phyloP scores from a whole-genome alignment of 2,797 vertebrate species.

The Onychomys torridus region DNA sequence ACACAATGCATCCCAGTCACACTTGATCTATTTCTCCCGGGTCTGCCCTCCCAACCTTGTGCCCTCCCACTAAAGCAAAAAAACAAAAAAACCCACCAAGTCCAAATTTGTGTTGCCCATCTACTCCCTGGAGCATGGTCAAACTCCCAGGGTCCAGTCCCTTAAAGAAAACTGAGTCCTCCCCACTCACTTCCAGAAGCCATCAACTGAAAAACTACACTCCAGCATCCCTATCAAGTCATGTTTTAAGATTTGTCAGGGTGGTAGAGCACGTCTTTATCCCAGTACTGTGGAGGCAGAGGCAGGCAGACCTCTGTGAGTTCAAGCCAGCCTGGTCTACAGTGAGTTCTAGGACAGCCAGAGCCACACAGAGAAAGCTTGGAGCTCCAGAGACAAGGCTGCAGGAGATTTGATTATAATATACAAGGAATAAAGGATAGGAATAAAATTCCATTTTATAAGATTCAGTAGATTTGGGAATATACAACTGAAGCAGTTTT shows the following conservation, averaged over 20 bases:
- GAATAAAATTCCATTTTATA: background rate
- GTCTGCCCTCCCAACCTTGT: background rate
- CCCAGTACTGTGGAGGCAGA: background rate
- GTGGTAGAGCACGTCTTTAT: background rate
- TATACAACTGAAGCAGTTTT: background rate
- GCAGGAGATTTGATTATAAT: background rate
- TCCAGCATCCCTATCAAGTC: background rate
- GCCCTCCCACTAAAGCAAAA: background rate
- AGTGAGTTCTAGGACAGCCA: too few species aligned
- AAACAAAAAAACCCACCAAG: background rate
- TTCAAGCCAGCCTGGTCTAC: background rate
- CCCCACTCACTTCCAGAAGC: background rate
- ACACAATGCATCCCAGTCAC: background rate
- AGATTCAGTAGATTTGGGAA: background rate
- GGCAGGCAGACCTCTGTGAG: background rate
- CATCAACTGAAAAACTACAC: background rate
- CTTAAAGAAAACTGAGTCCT: background rate
- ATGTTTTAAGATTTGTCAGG: too few species aligned
- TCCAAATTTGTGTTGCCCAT: background rate
- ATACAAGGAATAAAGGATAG: background rate
- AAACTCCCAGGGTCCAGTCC: background rate
- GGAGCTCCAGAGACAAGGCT: background rate
- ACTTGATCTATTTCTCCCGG: background rate
- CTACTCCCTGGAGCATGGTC: background rate
- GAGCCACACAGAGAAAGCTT: background rate